Base-by-base conservation (phyloP, 2,888 invertebrate species). In the Agrochola lychnidis region DNA sequence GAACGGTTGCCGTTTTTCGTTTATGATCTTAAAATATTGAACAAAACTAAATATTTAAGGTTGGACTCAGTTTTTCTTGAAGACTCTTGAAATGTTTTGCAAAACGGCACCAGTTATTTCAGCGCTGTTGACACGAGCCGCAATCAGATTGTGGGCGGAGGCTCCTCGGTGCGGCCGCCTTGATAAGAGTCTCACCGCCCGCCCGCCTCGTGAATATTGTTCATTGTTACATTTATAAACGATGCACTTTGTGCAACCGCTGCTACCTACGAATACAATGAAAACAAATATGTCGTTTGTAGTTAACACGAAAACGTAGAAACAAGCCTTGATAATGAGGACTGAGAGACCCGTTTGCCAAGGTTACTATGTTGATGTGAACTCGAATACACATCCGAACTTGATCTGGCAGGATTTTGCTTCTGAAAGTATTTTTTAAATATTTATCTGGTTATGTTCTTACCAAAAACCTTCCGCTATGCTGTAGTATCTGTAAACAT, bases 81-180 rank as follows among this genome's bases (percentile, higher is more conserved):
- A 81, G 79, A 78, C 51, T 87, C 81, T 76, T 73, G 61, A 85
- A 85, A 89, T 86, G 53, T 78, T 86, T 86, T 82, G 73, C 83
- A 85, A 88, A 90, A 87, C 79, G 81, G 74, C 68, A 67, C 63
- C 79, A 86, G 84, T 86, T 87, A 88, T 88, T 88, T 85, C 76
- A 84, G 87, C 78, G 69, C 67, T 80, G 88, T 86, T 88, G 87
- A 86, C 81, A 79, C 83, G 72, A 71, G 70, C 87, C 87, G 88
- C 89, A 91, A 94, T 93, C 92, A 89, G 92, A 93, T 94, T 92
- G 92, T 82, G 90, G 91, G 82, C 79, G 82, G 81, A 81, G 79
- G 82, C 76, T 84, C 80, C 79, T 82, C 81, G 83, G 79, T 87
- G 90, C 89, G 89, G 87, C 82, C 67, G 80, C 82, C 64, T 83